Conservation (phyloP, 2,888 invertebrate species). For the Orchesellides sinensis region DNA sequence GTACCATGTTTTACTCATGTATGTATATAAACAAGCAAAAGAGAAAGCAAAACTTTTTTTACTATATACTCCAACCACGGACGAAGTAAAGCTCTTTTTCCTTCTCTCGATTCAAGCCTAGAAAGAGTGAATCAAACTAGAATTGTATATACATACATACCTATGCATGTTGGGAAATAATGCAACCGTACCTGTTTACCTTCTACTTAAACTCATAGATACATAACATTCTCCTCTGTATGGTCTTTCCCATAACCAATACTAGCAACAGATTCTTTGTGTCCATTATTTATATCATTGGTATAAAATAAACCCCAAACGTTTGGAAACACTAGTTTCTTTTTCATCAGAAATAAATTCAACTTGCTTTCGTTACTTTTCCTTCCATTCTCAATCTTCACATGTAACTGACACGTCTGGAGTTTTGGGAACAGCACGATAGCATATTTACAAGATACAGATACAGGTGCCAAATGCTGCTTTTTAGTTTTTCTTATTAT, state of each 20-base stretch:
- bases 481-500: too few relatives aligned
- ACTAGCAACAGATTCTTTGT: background rate
- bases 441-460: background rate
- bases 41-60: background rate
- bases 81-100: too few relatives aligned
- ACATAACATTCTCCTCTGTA: too few relatives aligned
- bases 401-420: slow-evolving; percentile 21
- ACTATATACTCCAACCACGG: background rate
- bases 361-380: background rate
- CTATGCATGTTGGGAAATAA: too few relatives aligned
- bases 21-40: background rate
- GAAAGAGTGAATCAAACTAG: too few relatives aligned
- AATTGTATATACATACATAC: too few relatives aligned
- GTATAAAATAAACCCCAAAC: background rate
- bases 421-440: slow-evolving; percentile 8
- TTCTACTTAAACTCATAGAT: too few relatives aligned
- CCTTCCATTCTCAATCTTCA: background rate
- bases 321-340: background rate
- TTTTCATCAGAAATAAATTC: background rate
- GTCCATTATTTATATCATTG: slow-evolving; percentile 5
- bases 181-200: too few relatives aligned
- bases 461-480: too few relatives aligned
- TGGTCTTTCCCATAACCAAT: slow-evolving; percentile 1
- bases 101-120: too few relatives aligned
- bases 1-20: background rate